Percentiles rank a stretch among this genome's conserved stretches.
Evolutionary conservation across 2,888 invertebrate genomes (phyloP).

Genomic region (Sussaba pulchella): DNA sequence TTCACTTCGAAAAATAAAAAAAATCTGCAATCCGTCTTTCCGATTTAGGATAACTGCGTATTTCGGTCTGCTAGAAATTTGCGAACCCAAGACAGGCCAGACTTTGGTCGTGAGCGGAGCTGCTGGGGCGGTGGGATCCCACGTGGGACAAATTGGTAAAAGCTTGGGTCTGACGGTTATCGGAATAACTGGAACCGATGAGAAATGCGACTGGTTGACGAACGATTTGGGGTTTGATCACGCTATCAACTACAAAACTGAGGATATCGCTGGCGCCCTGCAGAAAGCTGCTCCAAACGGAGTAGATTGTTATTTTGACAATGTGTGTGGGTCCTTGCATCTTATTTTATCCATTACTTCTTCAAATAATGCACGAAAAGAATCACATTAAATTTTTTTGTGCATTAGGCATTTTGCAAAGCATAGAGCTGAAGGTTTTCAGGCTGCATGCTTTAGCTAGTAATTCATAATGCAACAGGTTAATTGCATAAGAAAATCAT

Average conservation of each 20-base stretch:
- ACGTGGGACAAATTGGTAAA: slow-evolving; percentile 93
- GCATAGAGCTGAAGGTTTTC: too few species aligned
- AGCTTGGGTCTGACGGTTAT: slow-evolving; percentile 89
- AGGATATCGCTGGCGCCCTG: slow-evolving; percentile 86
- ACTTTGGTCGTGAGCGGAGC: slow-evolving; percentile 90
- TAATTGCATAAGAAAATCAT: too few species aligned
- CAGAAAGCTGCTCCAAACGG: slow-evolving; percentile 88
- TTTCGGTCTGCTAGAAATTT: slow-evolving; percentile 90
- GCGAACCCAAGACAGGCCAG: slow-evolving; percentile 90
- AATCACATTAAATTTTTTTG: slow-evolving; percentile 1
- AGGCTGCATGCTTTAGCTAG: too few species aligned
- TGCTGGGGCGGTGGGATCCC: slow-evolving; percentile 92
- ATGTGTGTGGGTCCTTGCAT: slow-evolving; percentile 86
- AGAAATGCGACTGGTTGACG: slow-evolving; percentile 89
- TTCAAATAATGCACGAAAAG: background rate
- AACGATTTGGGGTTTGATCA: slow-evolving; percentile 88
- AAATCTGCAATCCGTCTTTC: too few species aligned
- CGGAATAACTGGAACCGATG: slow-evolving; percentile 90
- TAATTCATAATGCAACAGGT: too few species aligned
- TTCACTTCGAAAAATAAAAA: background rate
- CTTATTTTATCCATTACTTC: too few species aligned
- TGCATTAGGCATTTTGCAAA: background rate
- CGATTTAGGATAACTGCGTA: slow-evolving; percentile 88
- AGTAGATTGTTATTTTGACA: slow-evolving; percentile 92
- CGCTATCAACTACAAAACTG: slow-evolving; percentile 91